phyloP scores from a whole-genome alignment of 2,113 vertebrate genomes.

The Chlamydotis undulata region DNA sequence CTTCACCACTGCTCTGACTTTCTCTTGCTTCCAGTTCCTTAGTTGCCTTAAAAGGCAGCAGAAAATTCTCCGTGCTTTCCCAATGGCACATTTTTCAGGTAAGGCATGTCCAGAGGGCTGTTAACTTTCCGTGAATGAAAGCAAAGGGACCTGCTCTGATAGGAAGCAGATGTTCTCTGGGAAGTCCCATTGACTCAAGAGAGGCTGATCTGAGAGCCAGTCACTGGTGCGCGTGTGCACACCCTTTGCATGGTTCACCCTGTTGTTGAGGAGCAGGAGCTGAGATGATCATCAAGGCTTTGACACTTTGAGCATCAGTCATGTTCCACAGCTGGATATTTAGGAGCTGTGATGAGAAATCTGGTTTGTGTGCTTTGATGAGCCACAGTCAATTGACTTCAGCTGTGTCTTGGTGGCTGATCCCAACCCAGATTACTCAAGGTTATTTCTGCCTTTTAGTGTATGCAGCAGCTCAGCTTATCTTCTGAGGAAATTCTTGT shows the following conservation, averaged over 20 bases:
- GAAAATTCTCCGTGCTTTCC: background rate
- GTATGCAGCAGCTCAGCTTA: background rate
- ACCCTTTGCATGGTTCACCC: background rate
- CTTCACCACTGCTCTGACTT: background rate
- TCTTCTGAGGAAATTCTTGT: background rate
- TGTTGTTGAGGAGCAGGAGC: background rate
- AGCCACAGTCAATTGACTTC: background rate
- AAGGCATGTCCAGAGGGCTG: background rate
- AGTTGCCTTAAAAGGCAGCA: background rate
- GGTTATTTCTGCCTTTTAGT: background rate
- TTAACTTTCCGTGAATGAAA: background rate
- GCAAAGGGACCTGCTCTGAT: background rate
- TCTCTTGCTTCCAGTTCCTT: background rate
- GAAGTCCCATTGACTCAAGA: background rate
- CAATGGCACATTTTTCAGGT: background rate
- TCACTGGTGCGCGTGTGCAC: too few relatives aligned
- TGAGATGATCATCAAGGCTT: background rate
- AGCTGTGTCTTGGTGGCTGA: background rate
- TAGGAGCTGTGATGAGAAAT: background rate
- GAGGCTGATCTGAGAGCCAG: background rate
- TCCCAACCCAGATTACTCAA: background rate
- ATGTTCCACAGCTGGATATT: background rate
- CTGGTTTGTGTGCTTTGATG: background rate
- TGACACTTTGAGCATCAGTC: background rate
- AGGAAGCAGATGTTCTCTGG: background rate